Base-by-base conservation (phyloP, 2,888 invertebrate genomes). In the Sinelater perroti region DNA sequence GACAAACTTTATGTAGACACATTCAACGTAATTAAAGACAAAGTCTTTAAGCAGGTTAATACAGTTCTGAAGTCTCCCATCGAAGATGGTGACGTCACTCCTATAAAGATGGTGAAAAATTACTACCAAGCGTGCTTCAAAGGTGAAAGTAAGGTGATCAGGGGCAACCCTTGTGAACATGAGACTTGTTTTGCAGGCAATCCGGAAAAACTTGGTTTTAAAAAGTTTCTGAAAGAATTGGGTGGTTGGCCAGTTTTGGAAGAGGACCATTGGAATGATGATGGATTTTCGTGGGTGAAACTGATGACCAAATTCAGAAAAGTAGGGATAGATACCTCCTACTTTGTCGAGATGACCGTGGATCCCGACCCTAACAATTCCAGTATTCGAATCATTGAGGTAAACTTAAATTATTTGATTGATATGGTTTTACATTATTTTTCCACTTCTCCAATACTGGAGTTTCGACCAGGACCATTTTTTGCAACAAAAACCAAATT, bases 191-290 rank as follows among this genome's bases (percentile, higher is more conserved):
- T 31, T 31, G n/a, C n/a, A n/a, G n/a, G n/a, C n/a, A n/a, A n/a
- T n/a, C n/a, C 40, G 1, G 91, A 94, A 72, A 78, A 84, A 1
- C 82, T 86, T 31, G 93, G 91, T n/a, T n/a, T n/a, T n/a, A n/a
- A n/a, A n/a, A n/a, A n/a, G n/a, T n/a, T n/a, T n/a, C 33, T 66
- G n/a, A 51, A 82, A 20, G 80, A 83, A 11, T 80, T 95, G 5
- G 95, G 95, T 1, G 50, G 50, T 13, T 50, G 50, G 50, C 50
- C 50, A 1, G 40, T 50, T 38, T 2, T 50, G 18, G 33, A 50
- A 18, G 38, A 11, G 30, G 18, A 50, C 8, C 18, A 16, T 1
- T 50, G 50, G 50, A 50, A 38, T 2, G 50, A 30, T 7, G 14
- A 13, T 1, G n/a, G 28, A 3, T 50, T 50, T 18, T 10, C 18